Evolutionary conservation across 2,888 invertebrate genomes (phyloP).

Genomic region (Gnatocerus cornutus): DNA sequence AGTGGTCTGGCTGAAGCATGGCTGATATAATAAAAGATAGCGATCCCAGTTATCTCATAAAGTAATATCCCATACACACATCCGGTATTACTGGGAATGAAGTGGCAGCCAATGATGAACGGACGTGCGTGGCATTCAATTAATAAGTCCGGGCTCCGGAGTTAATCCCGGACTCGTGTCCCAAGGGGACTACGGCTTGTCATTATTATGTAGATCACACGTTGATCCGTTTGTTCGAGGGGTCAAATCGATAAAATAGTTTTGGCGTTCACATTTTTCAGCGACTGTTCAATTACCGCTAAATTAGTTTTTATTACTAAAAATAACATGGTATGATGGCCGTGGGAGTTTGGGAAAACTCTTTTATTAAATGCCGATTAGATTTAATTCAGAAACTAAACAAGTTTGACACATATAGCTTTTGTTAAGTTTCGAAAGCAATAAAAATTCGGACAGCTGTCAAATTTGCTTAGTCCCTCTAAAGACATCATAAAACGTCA

Average conservation of each 20-base stretch:
- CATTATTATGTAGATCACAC: conserved; percentile 73
- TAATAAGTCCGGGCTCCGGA: conserved; percentile 69
- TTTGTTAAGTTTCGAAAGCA: too few relatives aligned
- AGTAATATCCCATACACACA: conserved; percentile 65
- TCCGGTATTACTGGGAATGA: conserved; percentile 67
- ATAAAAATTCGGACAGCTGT: too few relatives aligned
- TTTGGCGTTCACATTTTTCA: conserved; percentile 42
- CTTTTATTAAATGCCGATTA: too few relatives aligned
- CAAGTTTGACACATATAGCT: too few relatives aligned
- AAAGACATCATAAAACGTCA: too few relatives aligned
- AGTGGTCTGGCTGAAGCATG: conserved; percentile 61
- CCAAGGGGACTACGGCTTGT: conserved; percentile 67
- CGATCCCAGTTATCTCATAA: conserved; percentile 67
- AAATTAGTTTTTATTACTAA: too few relatives aligned
- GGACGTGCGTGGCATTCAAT: conserved; percentile 71
- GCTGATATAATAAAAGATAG: conserved; percentile 68
- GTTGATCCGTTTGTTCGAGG: conserved; percentile 70
- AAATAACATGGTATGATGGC: too few relatives aligned
- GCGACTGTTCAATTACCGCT: too few relatives aligned
- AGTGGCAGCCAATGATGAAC: conserved; percentile 71
- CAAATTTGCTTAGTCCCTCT: too few relatives aligned
- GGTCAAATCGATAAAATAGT: conserved; percentile 67
- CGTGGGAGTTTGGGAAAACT: too few relatives aligned
- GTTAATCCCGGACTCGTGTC: conserved; percentile 70
- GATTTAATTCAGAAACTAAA: too few relatives aligned